Base-by-base conservation (phyloP, 1,140 invertebrate species). In the Marisa cornuarietis region DNA sequence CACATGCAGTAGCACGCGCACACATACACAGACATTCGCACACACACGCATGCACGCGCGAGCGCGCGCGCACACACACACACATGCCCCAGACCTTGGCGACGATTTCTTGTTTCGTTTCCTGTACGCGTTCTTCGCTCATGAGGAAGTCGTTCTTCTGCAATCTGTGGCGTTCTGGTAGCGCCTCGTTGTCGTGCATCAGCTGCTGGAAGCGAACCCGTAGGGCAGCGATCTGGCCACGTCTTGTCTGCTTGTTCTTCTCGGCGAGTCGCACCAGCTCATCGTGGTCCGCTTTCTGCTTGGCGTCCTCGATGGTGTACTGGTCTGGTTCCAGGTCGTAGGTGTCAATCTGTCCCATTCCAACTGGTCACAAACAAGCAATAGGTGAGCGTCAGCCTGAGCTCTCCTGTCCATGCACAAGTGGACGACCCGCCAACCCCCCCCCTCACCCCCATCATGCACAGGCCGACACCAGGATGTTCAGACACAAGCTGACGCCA, bases 231-330 rank as follows among this genome's bases (percentile, higher is more conserved):
- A 77, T 69, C 31, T 51, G 51, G 0, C 26, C 24, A 16, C 76
- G 62, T 42, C 6, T 20, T 1, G 69, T 51, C 9, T 68, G 62
- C 65, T 77, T 77, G 26, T 49, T 24, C 18, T 52, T 77, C 76
- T 77, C 76, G 14, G 76, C 76, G n/a, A 16, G 42, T 22, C 8
- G 49, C 63, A 77, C 20, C 76, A 77, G 18, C 18, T 54, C 42
- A 63, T 77, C 76, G 49, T 77, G 26, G 63, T 77, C 76, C 42
- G 76, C 14, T 51, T 77, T 77, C 63, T 77, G 76, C 65, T 77
- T 77, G 76, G 49, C 20, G 49, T 77, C 63, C 76, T 77, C 76
- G 62, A 77, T 77, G 63, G 76, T 77, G 76, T 77, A 77, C 31
- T 54, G 14, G 63, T 54, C 58, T 8, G 63, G 18, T 14, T 16